phyloP scores from a whole-genome alignment of 1,140 invertebrate genomes.

The Marisa cornuarietis region DNA sequence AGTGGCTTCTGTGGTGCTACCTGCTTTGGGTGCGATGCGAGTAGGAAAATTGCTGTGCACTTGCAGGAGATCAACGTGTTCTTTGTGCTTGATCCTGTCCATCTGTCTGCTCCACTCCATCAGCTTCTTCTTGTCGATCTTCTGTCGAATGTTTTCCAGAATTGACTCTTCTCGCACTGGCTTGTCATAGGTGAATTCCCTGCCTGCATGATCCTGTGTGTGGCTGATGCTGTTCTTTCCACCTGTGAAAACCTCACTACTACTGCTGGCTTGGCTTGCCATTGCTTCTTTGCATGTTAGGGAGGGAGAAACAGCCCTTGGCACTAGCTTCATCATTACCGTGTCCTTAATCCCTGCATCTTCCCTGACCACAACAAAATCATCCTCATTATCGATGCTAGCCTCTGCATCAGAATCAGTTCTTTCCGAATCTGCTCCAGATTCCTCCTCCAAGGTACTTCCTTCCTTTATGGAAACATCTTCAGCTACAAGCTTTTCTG shows the following conservation, averaged over 20 bases:
- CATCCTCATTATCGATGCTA: constrained; percentile 29
- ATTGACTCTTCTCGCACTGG: constrained; percentile 26
- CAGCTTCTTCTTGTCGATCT: constrained; percentile 35
- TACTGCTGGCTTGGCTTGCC: no score
- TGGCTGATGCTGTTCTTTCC: background rate
- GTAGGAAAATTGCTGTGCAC: constrained; percentile 29
- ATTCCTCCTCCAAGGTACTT: constrained; percentile 19
- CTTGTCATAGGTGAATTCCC: constrained; percentile 2
- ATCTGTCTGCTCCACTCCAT: constrained; percentile 32
- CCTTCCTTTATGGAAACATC: constrained; percentile 15
- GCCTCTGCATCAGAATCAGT: constrained; percentile 28
- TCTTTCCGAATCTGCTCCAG: constrained; percentile 23
- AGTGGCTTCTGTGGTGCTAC: no score
- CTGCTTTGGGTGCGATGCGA: constrained; percentile 26
- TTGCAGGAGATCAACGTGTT: constrained; percentile 26
- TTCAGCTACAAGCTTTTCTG: constrained; percentile 18
- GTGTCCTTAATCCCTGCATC: constrained; percentile 33
- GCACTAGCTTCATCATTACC: constrained; percentile 10
- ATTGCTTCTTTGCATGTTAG: no score
- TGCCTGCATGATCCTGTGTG: background rate
- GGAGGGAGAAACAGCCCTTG: no score
- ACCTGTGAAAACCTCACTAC: background rate
- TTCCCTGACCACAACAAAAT: constrained; percentile 24
- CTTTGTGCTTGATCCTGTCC: constrained; percentile 30
- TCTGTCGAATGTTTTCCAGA: constrained; percentile 34